Conservation (phyloP, 1,140 invertebrate genomes). For the Cherax destructor region DNA sequence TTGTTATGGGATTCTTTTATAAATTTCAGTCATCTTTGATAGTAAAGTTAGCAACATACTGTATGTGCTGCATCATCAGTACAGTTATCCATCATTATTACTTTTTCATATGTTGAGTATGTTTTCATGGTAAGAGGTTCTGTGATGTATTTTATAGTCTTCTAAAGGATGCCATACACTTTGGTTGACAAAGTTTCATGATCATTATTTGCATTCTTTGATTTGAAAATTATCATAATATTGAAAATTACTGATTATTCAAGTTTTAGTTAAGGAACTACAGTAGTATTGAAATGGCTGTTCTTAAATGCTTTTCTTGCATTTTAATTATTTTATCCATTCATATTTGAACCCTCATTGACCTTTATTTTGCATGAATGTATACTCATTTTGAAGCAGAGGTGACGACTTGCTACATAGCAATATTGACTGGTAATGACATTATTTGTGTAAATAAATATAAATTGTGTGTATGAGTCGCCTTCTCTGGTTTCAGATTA, state of each 20-base stretch:
- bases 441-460: no score
- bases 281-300: neutral
- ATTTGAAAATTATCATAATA: neutral
- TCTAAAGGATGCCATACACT: no score
- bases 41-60: no score
- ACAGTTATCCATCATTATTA: no score
- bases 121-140: no score
- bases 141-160: no score
- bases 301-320: neutral
- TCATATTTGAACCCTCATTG: neutral
- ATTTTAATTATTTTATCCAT: neutral
- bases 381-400: neutral
- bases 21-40: no score
- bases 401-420: neutral
- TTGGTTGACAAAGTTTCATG: neutral
- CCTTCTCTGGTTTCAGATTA: neutral
- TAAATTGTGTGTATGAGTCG: neutral
- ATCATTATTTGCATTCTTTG: neutral
- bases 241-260: neutral
- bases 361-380: slow-evolving; percentile 2
- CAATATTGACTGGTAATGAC: neutral
- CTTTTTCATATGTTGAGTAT: no score
- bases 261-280: neutral
- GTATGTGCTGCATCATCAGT: no score
- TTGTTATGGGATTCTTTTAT: no score